Conservation (phyloP, 2,113 vertebrate species). For the Struthidea cinerea region DNA sequence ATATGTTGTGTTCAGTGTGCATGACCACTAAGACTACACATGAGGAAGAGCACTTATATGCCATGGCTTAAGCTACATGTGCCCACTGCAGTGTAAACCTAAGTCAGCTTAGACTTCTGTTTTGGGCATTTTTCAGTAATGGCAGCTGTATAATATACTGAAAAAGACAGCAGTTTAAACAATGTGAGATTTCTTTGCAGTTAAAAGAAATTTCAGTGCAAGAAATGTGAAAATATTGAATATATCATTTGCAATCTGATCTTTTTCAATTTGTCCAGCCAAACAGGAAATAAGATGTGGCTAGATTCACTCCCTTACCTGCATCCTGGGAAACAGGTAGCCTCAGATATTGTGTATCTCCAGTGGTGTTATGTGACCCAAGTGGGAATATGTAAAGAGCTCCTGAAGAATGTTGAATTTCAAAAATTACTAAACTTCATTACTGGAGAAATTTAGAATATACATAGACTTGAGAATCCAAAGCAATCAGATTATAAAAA, state of each 20-base stretch:
- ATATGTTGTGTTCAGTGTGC: background rate
- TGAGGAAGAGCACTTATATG: background rate
- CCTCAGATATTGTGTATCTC: background rate
- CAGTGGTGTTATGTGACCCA: background rate
- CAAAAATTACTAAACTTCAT: background rate
- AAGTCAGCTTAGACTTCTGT: background rate
- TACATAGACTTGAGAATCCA: background rate
- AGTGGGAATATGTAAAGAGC: background rate
- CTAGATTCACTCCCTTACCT: background rate
- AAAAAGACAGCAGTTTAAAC: background rate
- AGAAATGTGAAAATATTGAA: background rate
- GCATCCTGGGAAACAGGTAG: background rate
- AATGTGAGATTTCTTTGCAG: background rate
- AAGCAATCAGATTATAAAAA: background rate
- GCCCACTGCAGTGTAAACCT: background rate
- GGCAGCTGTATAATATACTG: background rate
- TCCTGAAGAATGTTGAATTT: background rate
- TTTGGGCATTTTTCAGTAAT: background rate
- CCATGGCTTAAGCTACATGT: background rate
- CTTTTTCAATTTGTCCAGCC: background rate
- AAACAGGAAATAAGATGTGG: background rate
- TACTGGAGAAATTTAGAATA: background rate
- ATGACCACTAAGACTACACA: accelerated
- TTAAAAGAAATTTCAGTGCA: background rate
- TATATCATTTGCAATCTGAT: background rate